Evolutionary conservation across 2,888 invertebrate genomes (phyloP).

Genomic region (Ormyrus labotus): DNA sequence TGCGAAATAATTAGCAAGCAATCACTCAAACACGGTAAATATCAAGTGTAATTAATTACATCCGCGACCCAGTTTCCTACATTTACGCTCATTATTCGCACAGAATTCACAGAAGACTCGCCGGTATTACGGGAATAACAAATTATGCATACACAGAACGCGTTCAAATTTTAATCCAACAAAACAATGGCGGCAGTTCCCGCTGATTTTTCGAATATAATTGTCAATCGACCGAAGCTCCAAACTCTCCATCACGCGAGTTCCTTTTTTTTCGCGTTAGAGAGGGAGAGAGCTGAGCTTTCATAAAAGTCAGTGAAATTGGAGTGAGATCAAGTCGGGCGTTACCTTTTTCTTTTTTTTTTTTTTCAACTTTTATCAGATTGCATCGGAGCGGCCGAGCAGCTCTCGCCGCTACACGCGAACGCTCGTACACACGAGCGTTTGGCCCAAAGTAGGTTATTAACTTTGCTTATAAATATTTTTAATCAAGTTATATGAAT

Average conservation of each 20-base stretch:
- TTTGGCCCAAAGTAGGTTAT: conserved; percentile 26
- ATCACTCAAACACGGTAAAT: conserved; percentile 6
- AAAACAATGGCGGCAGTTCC: no score
- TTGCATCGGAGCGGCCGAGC: conserved; percentile 6
- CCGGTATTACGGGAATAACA: background rate
- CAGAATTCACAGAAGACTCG: background rate
- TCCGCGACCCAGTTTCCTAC: conserved; percentile 8
- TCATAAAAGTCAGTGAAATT: background rate
- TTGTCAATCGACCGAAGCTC: no score
- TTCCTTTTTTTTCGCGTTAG: no score
- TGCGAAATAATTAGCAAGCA: background rate
- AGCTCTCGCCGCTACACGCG: conserved; percentile 16
- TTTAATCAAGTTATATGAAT: conserved; percentile 12
- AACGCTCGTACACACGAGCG: conserved; percentile 3
- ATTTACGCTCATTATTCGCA: conserved; percentile 15
- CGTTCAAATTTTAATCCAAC: no score
- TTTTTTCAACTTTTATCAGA: conserved; percentile 14
- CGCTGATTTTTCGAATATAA: no score
- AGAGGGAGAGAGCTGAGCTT: no score
- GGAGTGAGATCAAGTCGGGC: conserved; percentile 30
- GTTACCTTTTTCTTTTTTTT: background rate
- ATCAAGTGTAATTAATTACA: conserved; percentile 8
- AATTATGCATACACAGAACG: background rate
- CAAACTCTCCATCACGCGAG: no score
- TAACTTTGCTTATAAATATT: conserved; percentile 44